These are phyloP conservation scores for Oreochromis mossambicus DNA, from an alignment of 2,797 vertebrate species.

Conservation along the genomic window DNA sequence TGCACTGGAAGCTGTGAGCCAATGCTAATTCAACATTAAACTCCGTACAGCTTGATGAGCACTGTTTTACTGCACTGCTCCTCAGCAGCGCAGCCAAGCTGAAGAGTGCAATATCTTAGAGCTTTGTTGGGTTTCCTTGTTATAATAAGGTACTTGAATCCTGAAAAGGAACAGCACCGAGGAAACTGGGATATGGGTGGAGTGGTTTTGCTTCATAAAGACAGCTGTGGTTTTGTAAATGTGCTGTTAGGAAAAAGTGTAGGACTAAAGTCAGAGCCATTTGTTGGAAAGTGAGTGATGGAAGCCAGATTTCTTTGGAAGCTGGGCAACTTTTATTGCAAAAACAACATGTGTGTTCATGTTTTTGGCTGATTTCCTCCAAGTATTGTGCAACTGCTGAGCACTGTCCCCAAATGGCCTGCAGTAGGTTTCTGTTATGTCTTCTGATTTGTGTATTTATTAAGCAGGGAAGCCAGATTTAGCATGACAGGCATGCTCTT, in stretches of 20 bases:
- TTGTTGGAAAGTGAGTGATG: not conserved
- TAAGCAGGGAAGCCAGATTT: not conserved
- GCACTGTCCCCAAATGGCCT: not conserved
- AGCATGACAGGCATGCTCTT: not conserved
- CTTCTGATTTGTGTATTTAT: not conserved
- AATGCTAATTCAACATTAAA: slow-evolving; percentile 38
- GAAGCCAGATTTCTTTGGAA: slow-evolving; percentile 4
- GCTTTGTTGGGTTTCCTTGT: not conserved
- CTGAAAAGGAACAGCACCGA: not conserved
- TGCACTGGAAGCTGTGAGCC: slow-evolving; percentile 21
- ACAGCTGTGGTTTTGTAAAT: slow-evolving; percentile 10
- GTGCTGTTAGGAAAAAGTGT: not conserved
- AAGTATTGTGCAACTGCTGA: not conserved
- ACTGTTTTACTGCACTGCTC: slow-evolving; percentile 1
- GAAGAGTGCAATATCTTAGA: not conserved
- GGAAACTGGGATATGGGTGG: not conserved
- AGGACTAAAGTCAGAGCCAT: not conserved
- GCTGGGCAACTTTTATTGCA: not conserved
- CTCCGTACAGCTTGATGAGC: slow-evolving; percentile 15
- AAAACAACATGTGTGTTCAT: not conserved
- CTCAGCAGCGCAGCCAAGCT: not conserved
- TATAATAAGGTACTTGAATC: slow-evolving; percentile 8
- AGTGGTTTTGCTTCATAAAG: not conserved
- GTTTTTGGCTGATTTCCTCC: not conserved
- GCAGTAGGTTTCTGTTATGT: not conserved